Evolutionary conservation across 2,113 vertebrate genomes (phyloP), one percentile per base, ranked within the genome.

Genomic region (Poeciliopsis prolifica): DNA sequence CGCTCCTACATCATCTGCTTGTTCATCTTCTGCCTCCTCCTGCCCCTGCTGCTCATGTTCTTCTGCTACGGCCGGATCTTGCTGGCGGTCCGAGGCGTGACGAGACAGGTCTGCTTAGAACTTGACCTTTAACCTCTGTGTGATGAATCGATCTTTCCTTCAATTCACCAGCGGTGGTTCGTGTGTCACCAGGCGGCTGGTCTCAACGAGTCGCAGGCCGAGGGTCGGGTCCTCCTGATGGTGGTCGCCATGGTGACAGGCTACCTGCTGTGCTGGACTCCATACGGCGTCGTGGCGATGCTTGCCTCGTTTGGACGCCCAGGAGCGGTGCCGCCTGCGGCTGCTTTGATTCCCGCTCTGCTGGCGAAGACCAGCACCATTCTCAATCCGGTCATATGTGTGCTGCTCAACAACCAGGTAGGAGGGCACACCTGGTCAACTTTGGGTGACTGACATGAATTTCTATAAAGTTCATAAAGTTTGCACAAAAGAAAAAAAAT

Each of bases 181-280:
- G 44, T 19, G 44, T 48, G 17, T 19, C 14, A 12, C 17, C 65
- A 87, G 88, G 80, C 84, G 30, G 58, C 69, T 11, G 51, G 76
- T 44, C 51, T 73, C 19, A 64, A 67, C 40, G 58, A 24, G 48
- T 66, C 82, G 10, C 69, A 79, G 1, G 71, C 67, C 48, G 84
- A 89, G 29, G 60, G 44, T 28, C 78, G 42, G 3, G 68, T 89
- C 37, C 77, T 89, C 0, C 26, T 88, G 13, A 87, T 87, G 80
- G 86, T 86, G 61, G 75, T 87, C 37, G 65, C 72, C 78, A 91
- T 88, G 89, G 84, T 89, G 65, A 80, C 80, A 4, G 76, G 84
- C 51, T 89, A 91, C 74, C 75, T 91, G 8, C 24, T 91, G 54
- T 89, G 87, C 76, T 91, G 87, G 86, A 78, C 87, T 79, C 89